Evolutionary conservation across 2,113 vertebrate species (phyloP).

Genomic region (Capreolus pygargus): DNA sequence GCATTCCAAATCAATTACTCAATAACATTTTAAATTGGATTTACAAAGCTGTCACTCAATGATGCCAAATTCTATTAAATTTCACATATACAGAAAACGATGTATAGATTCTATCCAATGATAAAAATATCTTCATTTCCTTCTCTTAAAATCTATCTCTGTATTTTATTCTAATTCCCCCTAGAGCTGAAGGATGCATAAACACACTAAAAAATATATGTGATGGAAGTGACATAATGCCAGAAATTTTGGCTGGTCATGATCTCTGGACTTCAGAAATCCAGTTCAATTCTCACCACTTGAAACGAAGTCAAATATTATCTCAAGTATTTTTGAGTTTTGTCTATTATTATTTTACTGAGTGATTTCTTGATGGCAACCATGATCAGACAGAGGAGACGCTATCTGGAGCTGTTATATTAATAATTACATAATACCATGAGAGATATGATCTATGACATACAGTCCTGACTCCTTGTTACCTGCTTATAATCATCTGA

Average conservation of each 20-base stretch:
- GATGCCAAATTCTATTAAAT: neutral
- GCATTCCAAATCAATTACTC: neutral
- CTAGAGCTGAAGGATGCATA: neutral
- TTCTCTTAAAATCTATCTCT: neutral
- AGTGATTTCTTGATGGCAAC: neutral
- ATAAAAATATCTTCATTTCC: neutral
- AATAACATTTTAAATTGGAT: neutral
- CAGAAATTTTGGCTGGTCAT: neutral
- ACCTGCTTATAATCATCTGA: neutral
- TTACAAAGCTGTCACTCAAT: neutral
- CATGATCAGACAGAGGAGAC: neutral
- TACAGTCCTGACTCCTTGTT: neutral
- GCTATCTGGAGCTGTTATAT: neutral
- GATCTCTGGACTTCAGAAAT: neutral
- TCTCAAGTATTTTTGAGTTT: neutral
- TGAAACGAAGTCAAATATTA: neutral
- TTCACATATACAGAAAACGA: neutral
- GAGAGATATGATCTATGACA: neutral
- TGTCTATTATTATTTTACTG: neutral
- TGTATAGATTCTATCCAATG: neutral
- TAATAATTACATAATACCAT: neutral
- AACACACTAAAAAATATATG: neutral
- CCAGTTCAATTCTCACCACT: neutral
- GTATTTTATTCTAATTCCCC: neutral
- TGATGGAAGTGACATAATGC: neutral